phyloP scores from a whole-genome alignment of 2,113 vertebrate species.

The Tetraodon nigroviridis region DNA sequence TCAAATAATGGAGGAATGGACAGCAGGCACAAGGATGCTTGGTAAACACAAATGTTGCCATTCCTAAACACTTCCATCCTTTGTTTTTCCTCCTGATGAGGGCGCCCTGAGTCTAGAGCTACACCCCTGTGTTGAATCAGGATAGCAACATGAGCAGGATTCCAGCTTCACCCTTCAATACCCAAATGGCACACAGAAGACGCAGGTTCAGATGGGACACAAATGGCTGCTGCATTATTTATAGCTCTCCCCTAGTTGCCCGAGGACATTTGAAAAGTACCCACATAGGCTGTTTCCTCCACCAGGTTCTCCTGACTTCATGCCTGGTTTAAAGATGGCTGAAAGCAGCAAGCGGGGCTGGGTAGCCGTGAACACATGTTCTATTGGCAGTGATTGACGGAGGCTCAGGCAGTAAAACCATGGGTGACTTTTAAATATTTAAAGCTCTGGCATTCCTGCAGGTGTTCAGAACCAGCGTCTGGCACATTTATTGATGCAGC shows the following conservation, averaged over 20 bases:
- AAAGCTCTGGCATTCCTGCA: constrained; percentile 9
- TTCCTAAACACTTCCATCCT: neutral
- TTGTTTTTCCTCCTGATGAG: neutral
- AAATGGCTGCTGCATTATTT: neutral
- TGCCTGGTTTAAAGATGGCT: neutral
- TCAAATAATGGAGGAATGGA: too few relatives aligned
- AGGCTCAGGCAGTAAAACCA: too few relatives aligned
- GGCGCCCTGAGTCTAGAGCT: too few relatives aligned
- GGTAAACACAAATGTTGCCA: too few relatives aligned
- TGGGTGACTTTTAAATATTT: constrained; percentile 13
- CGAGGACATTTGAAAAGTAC: neutral
- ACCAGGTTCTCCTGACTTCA: neutral
- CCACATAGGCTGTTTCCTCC: neutral
- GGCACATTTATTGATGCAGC: constrained; percentile 6
- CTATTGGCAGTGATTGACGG: too few relatives aligned
- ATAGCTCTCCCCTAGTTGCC: neutral
- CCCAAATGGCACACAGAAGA: neutral
- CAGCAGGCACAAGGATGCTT: too few relatives aligned
- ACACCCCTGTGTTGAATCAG: too few relatives aligned
- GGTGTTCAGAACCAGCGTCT: neutral
- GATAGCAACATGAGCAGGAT: too few relatives aligned
- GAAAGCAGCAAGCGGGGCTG: neutral
- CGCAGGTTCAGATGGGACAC: neutral
- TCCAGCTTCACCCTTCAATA: too few relatives aligned
- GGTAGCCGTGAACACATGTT: too few relatives aligned